Base-by-base conservation (phyloP, 1,140 invertebrate species). In the Sinella curviseta region DNA sequence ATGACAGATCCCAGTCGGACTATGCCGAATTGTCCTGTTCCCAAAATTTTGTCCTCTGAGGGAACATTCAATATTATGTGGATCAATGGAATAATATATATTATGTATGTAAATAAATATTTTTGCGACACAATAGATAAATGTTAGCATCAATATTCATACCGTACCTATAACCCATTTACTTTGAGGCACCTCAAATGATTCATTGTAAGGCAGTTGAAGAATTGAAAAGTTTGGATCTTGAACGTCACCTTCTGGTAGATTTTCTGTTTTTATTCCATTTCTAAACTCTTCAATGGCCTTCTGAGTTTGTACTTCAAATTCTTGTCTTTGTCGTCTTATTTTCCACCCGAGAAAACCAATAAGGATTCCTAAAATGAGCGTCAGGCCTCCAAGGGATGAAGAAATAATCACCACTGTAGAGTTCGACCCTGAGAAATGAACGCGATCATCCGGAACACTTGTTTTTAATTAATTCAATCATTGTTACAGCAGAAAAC, bases 271-370 rank as follows among this genome's bases (percentile, higher is more conserved):
- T 33, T 70, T 70, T 12, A 70, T 2, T 33, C 65, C 65, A 70
- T 70, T 30, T 33, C n/a, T 70, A 33, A 70, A 70, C n/a, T 70
- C 65, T 31, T 70, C 65, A 8, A 70, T 33, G 12, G 65, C 65
- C 24, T 70, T 70, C 31, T 70, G 65, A 31, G 65, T 70, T 33
- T 70, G 65, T 70, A 70, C 31, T 70, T 70, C 65, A 70, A 70
- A 70, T 4, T 70, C 65, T 4, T 8, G 31, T 33, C 65, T 70
- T 70, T 70, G 65, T 70, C n/a, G 30, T 8, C 65, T 24, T 31
- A 70, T 70, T 33, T 33, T 70, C 65, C 65, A 70, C 12, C 4
- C n/a, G 4, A 70, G 24, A 31, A 70, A 4, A 17, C 65, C 65
- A 33, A 70, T 70, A 30, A 30, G 4, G 31, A 30, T 14, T 12